Conservation (phyloP, 2,888 invertebrate genomes). For the Diploptera punctata region DNA sequence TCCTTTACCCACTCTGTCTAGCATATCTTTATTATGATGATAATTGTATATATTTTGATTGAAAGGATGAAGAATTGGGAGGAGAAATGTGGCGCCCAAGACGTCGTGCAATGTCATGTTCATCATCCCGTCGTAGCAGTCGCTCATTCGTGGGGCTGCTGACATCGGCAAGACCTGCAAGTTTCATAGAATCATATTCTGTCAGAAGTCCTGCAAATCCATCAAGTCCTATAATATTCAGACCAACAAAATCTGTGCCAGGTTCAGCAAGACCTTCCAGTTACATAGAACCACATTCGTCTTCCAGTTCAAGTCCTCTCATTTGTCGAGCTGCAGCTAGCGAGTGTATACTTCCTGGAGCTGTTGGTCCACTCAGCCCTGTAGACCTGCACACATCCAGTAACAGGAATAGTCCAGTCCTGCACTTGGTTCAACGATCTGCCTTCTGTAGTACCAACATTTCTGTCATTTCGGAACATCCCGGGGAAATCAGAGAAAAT, state of each 20-base stretch:
- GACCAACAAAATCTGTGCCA: neutral
- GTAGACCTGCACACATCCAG: neutral
- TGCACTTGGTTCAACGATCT: neutral
- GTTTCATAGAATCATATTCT: slow-evolving; percentile 31
- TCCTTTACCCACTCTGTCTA: too few species aligned
- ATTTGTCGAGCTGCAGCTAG: neutral
- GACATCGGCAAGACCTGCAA: slow-evolving; percentile 36
- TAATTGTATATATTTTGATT: too few species aligned
- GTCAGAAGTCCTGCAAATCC: slow-evolving; percentile 3
- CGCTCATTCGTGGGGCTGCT: slow-evolving; percentile 41
- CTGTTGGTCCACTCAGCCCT: neutral
- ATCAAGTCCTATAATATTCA: neutral
- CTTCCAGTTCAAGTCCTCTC: neutral
- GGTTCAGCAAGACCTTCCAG: slow-evolving; percentile 9
- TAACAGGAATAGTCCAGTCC: neutral
- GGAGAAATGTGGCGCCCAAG: slow-evolving; percentile 51
- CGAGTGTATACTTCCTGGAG: slow-evolving; percentile 15
- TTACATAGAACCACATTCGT: slow-evolving; percentile 4
- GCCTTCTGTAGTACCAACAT: neutral
- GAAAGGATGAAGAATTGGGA: slow-evolving; percentile 51
- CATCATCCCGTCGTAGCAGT: slow-evolving; percentile 41
- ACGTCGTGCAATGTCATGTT: slow-evolving; percentile 43
- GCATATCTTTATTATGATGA: too few species aligned
- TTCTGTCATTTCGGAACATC: slow-evolving; percentile 11
- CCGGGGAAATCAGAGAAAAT: neutral